Evolutionary conservation across 2,113 vertebrate species (phyloP).

Genomic region (Salvator merianae): DNA sequence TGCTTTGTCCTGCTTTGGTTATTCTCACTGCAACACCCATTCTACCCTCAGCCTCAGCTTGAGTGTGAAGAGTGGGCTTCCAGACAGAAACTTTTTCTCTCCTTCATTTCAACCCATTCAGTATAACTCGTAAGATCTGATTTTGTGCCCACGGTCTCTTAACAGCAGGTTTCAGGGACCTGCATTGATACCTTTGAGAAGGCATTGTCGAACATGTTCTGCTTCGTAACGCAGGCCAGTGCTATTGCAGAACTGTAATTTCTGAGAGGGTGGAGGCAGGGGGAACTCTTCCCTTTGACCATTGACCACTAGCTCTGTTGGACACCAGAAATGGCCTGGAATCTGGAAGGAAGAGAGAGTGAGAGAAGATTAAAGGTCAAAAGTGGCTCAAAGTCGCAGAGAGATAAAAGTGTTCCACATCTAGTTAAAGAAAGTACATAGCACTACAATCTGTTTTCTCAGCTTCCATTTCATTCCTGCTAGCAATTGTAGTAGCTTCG

Average conservation of each 20-base stretch:
- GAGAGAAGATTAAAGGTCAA: no score
- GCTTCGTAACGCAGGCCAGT: constrained; percentile 84
- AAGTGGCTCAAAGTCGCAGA: no score
- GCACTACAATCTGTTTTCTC: neutral
- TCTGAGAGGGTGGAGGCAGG: constrained; percentile 67
- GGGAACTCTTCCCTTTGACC: constrained; percentile 68
- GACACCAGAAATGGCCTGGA: constrained; percentile 79
- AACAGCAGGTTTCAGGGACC: neutral
- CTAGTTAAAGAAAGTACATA: neutral
- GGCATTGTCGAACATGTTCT: constrained; percentile 82
- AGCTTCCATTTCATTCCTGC: neutral
- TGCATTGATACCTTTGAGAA: constrained; percentile 77
- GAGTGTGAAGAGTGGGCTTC: neutral
- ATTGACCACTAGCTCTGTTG: constrained; percentile 66
- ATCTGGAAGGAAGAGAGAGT: constrained; percentile 65
- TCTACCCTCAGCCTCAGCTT: neutral
- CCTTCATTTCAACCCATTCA: no score
- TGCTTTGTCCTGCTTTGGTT: no score
- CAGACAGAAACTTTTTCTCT: no score
- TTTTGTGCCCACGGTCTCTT: neutral
- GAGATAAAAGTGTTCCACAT: no score
- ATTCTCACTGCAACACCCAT: no score
- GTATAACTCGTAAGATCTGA: no score
- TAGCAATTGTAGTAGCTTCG: neutral
- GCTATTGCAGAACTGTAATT: constrained; percentile 75